A percentile compares a stretch with the other conserved stretches of the same genome.
Conservation (phyloP, 1,140 invertebrate species). For the Drosophila varians region DNA sequence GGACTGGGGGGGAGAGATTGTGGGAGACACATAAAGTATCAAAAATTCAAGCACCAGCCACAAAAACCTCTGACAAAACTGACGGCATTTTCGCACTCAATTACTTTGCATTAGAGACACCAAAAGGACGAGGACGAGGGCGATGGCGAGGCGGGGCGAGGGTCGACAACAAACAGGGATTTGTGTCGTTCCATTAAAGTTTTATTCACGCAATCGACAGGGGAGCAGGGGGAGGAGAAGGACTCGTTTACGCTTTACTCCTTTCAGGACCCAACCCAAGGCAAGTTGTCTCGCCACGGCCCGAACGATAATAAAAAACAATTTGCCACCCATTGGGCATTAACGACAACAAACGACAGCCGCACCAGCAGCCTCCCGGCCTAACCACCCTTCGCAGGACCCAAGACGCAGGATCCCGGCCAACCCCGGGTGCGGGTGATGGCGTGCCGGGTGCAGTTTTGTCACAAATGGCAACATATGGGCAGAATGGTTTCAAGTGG, state of each 20-base stretch:
- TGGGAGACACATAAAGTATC: slow-evolving; percentile 41
- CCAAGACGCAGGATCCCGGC: not conserved
- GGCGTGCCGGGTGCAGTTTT: slow-evolving; percentile 67
- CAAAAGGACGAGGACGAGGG: slow-evolving; percentile 34
- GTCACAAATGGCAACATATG: slow-evolving; percentile 80
- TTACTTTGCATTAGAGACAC: slow-evolving; percentile 83
- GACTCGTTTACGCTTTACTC: slow-evolving; percentile 52
- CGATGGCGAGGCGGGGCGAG: slow-evolving; percentile 10
- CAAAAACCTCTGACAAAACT: slow-evolving; percentile 53
- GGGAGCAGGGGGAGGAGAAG: slow-evolving; percentile 4
- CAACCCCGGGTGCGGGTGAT: slow-evolving; percentile 11
- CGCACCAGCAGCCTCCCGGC: slow-evolving; percentile 39
- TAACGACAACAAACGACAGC: slow-evolving; percentile 79
- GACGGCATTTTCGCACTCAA: slow-evolving; percentile 83
- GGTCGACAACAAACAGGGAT: slow-evolving; percentile 56
- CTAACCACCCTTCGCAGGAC: slow-evolving; percentile 1
- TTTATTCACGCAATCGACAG: slow-evolving; percentile 80
- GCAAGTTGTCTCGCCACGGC: slow-evolving; percentile 37
- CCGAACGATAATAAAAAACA: slow-evolving; percentile 80
- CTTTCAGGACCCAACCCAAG: slow-evolving; percentile 37
- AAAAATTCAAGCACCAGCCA: slow-evolving; percentile 50
- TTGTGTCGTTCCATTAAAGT: slow-evolving; percentile 83
- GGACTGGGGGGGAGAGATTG: too few species aligned
- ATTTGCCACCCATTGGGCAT: slow-evolving; percentile 83
- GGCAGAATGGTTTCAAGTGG: slow-evolving; percentile 66